Evolutionary conservation across 92 coral and sea anemone genomes (phyloP).

Genomic region (Siderastrea siderea): DNA sequence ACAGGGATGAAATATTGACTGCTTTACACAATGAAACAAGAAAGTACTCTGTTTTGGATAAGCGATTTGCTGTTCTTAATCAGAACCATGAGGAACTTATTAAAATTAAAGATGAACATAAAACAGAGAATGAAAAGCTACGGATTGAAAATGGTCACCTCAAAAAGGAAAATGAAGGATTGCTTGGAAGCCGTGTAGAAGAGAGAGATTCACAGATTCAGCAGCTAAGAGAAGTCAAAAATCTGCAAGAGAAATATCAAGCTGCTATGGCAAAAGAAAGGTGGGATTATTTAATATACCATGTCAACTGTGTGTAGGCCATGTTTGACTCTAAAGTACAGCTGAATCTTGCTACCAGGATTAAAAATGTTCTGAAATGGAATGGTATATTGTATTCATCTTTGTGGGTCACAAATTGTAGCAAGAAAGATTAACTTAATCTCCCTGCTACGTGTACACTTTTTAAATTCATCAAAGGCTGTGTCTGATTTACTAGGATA

Average conservation of each 20-base stretch:
- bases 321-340: no score
- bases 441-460: background rate
- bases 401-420: background rate
- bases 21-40: slow-evolving; percentile 82
- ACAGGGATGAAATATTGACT: slow-evolving; percentile 76
- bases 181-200: slow-evolving; percentile 66
- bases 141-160: slow-evolving; percentile 79
- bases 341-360: no score
- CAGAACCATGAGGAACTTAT: slow-evolving; percentile 95
- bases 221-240: slow-evolving; percentile 67
- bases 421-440: background rate
- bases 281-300: slow-evolving; percentile 13
- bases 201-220: slow-evolving; percentile 81
- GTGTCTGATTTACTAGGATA: slow-evolving; percentile 13
- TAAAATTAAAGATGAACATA: slow-evolving; percentile 91
- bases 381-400: no score
- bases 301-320: no score
- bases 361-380: no score
- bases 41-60: slow-evolving; percentile 84
- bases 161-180: slow-evolving; percentile 73
- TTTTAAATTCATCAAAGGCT: background rate
- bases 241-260: slow-evolving; percentile 54
- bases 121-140: slow-evolving; percentile 84
- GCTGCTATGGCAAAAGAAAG: slow-evolving; percentile 49
- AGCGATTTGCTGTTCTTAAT: slow-evolving; percentile 83